Evolutionary conservation across 1,140 invertebrate species (phyloP), one percentile per base, ranked within the genome.

Genomic region (Brachystomella parvula): DNA sequence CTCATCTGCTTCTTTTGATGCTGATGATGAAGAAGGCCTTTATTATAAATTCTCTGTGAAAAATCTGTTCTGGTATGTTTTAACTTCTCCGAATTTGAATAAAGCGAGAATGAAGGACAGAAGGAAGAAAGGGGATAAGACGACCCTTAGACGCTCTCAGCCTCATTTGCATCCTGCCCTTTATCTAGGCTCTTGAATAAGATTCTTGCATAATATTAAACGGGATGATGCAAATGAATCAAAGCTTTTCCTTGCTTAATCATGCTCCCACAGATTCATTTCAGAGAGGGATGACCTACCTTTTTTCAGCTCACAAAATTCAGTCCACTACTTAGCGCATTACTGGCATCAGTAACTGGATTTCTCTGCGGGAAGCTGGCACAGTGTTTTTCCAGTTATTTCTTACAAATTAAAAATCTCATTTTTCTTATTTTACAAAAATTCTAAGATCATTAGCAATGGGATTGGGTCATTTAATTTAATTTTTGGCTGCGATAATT

Each of bases 131-230:
- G n/a, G n/a, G 21, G 19, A 39, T 6, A 39, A 39, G 49, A 24
- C 12, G 49, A 6, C 21, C 49, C 24, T 53, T 53, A 53, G 49
- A 53, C 49, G 24, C 49, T 53, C n/a, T n/a, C 24, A 24, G 49
- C 12, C 49, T 53, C 49, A 53, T 53, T 53, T 53, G 49, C 49
- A 53, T 53, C 49, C 49, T 26, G 49, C 24, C 49, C 49, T 26
- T 53, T 53, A 53, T 39, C 19, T 19, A 15, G 49, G 6, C 49
- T 24, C 24, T 24, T 53, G 49, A 53, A 53, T 53, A 44, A 53
- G 49, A 19, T 53, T 26, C 49, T 53, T 53, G 49, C 49, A 53
- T 53, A 53, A 53, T 19, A 19, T 53, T 19, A 53, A 53, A 53
- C 24, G 21, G 6, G 24, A 3, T 17, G 24, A 53, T 19, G 12